phyloP scores from a whole-genome alignment of 2,797 vertebrate genomes.

The Hemitrygon akajei region DNA sequence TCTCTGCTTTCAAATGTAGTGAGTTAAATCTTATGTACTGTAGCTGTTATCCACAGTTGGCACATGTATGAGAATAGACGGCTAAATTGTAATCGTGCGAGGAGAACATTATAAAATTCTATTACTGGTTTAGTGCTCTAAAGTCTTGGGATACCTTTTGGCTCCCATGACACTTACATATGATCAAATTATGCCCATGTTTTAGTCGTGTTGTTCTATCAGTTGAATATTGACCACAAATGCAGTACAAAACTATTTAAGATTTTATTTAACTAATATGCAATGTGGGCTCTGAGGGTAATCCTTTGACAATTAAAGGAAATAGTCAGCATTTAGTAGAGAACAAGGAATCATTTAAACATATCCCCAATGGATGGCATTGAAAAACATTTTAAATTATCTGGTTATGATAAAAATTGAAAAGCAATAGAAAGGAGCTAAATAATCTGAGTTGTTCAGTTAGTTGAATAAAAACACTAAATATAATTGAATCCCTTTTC shows the following conservation, averaged over 20 bases:
- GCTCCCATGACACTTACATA: not conserved
- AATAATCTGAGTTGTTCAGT: not conserved
- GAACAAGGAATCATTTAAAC: not conserved
- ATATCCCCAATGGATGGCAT: not conserved
- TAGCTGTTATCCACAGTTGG: not conserved
- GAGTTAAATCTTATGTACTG: not conserved
- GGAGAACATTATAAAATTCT: not conserved
- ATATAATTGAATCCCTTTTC: not conserved
- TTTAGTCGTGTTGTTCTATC: too few relatives aligned
- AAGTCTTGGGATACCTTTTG: too few relatives aligned
- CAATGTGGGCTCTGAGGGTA: not conserved
- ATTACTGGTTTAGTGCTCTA: not conserved
- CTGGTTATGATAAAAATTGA: not conserved
- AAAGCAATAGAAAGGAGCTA: not conserved
- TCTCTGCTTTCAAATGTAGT: not conserved
- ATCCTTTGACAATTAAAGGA: not conserved
- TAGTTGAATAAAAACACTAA: not conserved
- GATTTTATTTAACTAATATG: conserved; percentile 4
- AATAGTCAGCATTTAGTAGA: not conserved
- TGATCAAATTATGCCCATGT: not conserved
- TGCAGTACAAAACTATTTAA: not conserved
- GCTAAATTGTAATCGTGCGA: not conserved
- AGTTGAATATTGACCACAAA: not conserved
- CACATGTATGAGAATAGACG: not conserved
- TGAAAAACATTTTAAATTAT: not conserved